Evolutionary conservation across 2,797 vertebrate genomes (phyloP), one percentile per base, ranked within the genome.

Genomic region (Pipistrellus kuhlii): DNA sequence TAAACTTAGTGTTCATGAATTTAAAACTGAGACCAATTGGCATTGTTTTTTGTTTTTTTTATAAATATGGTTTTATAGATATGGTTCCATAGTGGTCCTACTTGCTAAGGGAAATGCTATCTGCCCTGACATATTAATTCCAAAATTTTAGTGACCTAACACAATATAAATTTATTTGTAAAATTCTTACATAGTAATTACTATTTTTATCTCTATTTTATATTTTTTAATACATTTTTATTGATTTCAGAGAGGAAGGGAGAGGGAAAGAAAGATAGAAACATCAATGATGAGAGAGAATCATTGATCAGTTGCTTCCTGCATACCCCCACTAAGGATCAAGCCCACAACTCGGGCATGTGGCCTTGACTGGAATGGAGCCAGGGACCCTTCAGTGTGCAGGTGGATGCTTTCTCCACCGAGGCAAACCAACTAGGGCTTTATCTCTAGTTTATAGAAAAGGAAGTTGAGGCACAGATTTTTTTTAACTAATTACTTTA

Each of bases 401-500:
- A 62, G 27, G 59, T 30, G 27, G 27, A 62, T 62, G 59, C 27
- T 62, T 25, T 59, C 30, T 62, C 59, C 59, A 62, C 59, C 30
- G 59, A 62, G 27, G 12, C 27, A 62, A 62, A 62, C 59, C 5
- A 2, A 62, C 27, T 62, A 62, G 59, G 27, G 59, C 57, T 90
- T 78, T 82, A 44, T 59, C 10, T 66, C 35, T 75, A 9, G 64
- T 88, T 86, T 69, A 84, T n/a, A 87, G 12, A 71, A n/a, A 96
- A 80, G 25, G 4, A 88, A 68, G 59, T 14, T 23, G 62, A 86
- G 14, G 12, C 35, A 91, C 5, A 90, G 38, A 57, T 35, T 55
- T 81, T 75, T 69, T 66, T 68, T 15, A 82, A 91, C 41, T 55
- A 86, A 48, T n/a, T 87, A 30, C n/a, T 84, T 68, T 76, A 86